phyloP scores from a whole-genome alignment of 2,797 vertebrate species.

The Petrocephalus sullivani region DNA sequence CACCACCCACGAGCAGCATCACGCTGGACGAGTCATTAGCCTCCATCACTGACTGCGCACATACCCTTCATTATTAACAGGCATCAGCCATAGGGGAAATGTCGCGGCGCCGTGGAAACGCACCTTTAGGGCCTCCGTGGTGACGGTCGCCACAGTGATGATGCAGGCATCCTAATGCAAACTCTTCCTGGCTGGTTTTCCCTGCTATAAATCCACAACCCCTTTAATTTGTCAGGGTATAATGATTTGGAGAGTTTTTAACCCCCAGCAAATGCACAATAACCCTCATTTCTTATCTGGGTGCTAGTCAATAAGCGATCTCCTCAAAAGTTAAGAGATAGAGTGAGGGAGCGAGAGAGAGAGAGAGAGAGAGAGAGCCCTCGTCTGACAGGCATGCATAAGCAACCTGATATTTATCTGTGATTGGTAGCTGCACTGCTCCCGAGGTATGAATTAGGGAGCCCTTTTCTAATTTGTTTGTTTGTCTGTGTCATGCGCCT shows the following conservation, averaged over 20 bases:
- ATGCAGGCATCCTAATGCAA: not conserved
- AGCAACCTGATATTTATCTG: constrained; percentile 29
- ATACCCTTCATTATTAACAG: not conserved
- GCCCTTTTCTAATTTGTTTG: constrained; percentile 36
- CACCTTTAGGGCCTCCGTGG: not conserved
- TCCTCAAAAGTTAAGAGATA: not conserved
- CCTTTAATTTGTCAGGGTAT: not conserved
- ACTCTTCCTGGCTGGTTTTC: not conserved
- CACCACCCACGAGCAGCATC: not conserved
- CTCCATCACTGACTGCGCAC: not conserved
- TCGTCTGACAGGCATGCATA: not conserved
- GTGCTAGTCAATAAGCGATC: not conserved
- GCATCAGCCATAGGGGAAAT: not conserved
- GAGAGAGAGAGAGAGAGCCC: not conserved
- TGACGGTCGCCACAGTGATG: not conserved
- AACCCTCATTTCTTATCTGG: not conserved
- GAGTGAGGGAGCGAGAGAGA: not conserved
- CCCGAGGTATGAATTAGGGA: constrained; percentile 33
- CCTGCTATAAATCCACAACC: not conserved
- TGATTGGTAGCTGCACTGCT: constrained; percentile 25
- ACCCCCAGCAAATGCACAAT: not conserved
- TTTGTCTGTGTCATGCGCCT: constrained; percentile 40
- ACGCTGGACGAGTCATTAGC: not conserved
- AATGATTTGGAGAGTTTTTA: not conserved
- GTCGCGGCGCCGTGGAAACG: not conserved